Percentiles rank a stretch among this genome's conserved stretches.
Evolutionary conservation across 2,113 vertebrate genomes (phyloP).

Genomic region (Bolborhynchus lineola): DNA sequence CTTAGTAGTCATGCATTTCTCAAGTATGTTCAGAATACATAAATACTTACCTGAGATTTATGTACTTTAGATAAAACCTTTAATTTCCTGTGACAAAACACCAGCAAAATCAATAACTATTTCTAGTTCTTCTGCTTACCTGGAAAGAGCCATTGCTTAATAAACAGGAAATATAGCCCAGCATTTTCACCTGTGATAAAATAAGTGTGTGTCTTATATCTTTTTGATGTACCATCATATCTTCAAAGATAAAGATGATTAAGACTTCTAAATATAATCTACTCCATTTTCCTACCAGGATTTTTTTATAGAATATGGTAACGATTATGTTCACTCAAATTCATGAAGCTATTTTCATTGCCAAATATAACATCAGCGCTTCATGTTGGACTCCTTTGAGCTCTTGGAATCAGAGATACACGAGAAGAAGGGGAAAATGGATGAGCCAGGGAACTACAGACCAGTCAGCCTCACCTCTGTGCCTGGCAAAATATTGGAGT

Average conservation of each 20-base stretch:
- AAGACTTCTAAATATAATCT: neutral
- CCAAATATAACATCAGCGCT: neutral
- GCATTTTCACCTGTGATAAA: neutral
- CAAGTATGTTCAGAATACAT: neutral
- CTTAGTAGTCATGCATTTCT: neutral
- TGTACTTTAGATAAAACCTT: conserved; percentile 21
- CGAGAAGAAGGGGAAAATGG: neutral
- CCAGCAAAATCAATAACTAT: conserved; percentile 3
- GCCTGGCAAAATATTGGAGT: too few relatives aligned
- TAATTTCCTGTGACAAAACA: conserved; percentile 32
- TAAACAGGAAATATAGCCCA: neutral
- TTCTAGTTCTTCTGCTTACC: neutral
- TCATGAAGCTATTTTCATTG: neutral
- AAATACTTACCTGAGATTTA: neutral
- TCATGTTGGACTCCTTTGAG: neutral
- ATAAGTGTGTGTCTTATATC: neutral
- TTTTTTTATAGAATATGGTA: neutral
- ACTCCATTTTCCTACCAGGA: neutral
- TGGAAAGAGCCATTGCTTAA: neutral
- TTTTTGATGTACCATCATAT: neutral
- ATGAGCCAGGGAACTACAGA: too few relatives aligned
- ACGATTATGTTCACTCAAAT: neutral
- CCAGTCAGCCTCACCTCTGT: too few relatives aligned
- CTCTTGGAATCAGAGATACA: neutral
- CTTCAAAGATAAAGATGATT: neutral